A percentile compares a stretch with the other conserved stretches of the same genome.
Evolutionary conservation across 2,888 invertebrate species (phyloP).

Genomic region (Slavum lentiscoides): DNA sequence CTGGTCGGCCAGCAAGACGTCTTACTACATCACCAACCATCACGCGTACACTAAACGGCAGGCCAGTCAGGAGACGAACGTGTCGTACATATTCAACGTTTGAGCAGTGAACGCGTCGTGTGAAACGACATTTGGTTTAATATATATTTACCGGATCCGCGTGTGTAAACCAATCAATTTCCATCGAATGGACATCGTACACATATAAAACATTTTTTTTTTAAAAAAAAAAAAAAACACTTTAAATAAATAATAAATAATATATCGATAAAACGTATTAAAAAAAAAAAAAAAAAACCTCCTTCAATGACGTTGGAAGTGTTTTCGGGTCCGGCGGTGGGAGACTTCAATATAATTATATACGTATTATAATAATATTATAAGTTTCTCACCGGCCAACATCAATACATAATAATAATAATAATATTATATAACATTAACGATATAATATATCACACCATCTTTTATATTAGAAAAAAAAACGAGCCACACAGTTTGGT

Average conservation of each 20-base stretch:
- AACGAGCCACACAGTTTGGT: no score
- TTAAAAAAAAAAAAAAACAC: not conserved
- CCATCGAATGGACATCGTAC: not conserved
- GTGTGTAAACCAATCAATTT: not conserved
- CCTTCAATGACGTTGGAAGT: slow-evolving; percentile 53
- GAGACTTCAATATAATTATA: not conserved
- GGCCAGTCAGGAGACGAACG: slow-evolving; percentile 63
- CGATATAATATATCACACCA: not conserved
- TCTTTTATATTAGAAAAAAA: no score
- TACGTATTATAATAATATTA: not conserved
- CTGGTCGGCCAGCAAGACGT: slow-evolving; percentile 77
- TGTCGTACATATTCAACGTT: slow-evolving; percentile 68
- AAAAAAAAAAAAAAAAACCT: slow-evolving; percentile 37
- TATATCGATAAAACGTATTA: slow-evolving; percentile 1
- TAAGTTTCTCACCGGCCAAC: slow-evolving; percentile 8
- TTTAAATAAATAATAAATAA: not conserved
- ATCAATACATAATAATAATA: not conserved
- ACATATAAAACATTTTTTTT: not conserved
- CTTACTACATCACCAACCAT: slow-evolving; percentile 72
- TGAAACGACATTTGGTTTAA: not conserved
- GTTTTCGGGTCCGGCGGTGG: slow-evolving; percentile 44
- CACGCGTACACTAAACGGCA: slow-evolving; percentile 60
- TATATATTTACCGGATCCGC: not conserved
- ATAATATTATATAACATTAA: not conserved
- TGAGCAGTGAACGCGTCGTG: not conserved